Conservation (phyloP, 2,888 invertebrate species). For the Epinotia ramella region DNA sequence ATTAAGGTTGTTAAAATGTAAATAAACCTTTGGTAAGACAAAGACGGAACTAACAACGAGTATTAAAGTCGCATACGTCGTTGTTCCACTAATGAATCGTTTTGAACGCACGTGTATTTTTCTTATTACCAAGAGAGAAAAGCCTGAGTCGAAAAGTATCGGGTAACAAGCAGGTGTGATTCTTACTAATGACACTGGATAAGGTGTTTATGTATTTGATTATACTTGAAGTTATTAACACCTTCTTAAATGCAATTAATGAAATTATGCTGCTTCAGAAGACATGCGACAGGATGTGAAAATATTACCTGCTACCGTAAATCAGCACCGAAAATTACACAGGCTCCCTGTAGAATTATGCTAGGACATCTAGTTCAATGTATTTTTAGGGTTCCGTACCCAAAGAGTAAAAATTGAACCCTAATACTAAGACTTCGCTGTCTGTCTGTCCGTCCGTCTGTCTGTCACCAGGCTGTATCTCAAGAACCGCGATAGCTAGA, state of each 20-base stretch:
- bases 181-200: slow-evolving; percentile 46
- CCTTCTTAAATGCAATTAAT: not conserved
- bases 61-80: not conserved
- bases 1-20: slow-evolving; percentile 16
- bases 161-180: slow-evolving; percentile 50
- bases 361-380: no score
- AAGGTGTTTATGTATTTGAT: slow-evolving; percentile 41
- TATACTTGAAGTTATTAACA: slow-evolving; percentile 28
- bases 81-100: slow-evolving; percentile 19
- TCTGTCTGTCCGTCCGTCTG: no score
- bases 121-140: slow-evolving; percentile 44
- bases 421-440: no score
- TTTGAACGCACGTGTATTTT: slow-evolving; percentile 35
- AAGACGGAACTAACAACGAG: not conserved
- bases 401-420: no score
- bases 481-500: no score
- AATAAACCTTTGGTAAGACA: not conserved
- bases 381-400: no score
- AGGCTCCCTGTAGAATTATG: no score
- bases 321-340: no score
- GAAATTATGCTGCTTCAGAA: not conserved
- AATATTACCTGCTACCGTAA: no score
- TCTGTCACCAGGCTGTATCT: no score
- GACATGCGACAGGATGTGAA: not conserved
- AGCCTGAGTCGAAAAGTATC: slow-evolving; percentile 38